Conservation (phyloP, 2,113 vertebrate genomes). For the Terrapene triunguis region DNA sequence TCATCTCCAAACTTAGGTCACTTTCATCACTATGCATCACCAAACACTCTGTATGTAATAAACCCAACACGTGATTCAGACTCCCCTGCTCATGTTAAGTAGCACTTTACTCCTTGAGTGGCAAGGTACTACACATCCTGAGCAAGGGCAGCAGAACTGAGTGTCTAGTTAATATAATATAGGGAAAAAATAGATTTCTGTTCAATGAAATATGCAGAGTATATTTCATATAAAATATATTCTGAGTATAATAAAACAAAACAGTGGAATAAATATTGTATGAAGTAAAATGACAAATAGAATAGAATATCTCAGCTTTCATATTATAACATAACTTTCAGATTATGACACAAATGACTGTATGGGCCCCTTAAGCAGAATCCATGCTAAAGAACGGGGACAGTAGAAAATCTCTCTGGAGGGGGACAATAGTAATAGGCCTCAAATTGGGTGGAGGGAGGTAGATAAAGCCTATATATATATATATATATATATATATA, state of each 20-base stretch:
- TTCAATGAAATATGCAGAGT: background rate
- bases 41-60: background rate
- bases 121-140: background rate
- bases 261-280: background rate
- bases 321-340: background rate
- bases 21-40: background rate
- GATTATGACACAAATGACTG: background rate
- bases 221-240: background rate
- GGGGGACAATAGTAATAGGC: background rate
- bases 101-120: background rate
- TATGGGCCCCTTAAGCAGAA: background rate
- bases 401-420: background rate
- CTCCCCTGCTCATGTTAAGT: background rate
- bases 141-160: background rate
- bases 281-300: background rate
- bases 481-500: background rate
- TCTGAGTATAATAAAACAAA: background rate
- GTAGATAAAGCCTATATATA: background rate
- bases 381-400: background rate
- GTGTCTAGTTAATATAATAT: background rate
- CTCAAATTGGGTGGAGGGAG: background rate
- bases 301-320: background rate
- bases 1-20: background rate
- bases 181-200: background rate
- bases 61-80: background rate